Evolutionary conservation across 30 jellyfish, hydroid and myxozoan genomes (phyloP), one percentile per base, ranked within the genome.

Genomic region (Morbakka virulenta): DNA sequence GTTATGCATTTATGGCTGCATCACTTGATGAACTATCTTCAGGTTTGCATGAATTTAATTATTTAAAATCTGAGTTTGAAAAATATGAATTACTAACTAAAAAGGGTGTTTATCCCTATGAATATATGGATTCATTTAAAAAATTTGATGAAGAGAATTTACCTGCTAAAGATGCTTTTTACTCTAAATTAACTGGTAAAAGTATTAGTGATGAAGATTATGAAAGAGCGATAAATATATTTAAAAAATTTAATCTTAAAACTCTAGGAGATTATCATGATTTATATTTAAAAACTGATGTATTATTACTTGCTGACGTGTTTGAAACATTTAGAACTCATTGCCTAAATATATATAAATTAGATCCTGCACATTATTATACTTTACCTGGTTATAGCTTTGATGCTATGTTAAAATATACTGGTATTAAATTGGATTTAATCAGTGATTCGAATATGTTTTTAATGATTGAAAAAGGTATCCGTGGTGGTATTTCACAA

Each of bases 31-130:
- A 36, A 28, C 84, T 79, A 0, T 83, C 33, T 1, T 65, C 79
- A 14, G 68, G 25, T 28, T 66, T 79, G 21, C 75, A 32, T 1
- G 26, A 64, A 9, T 3, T 3, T 2, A 2, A 52, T 2, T 27
- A 2, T 22, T 52, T 52, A 12, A 62, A 75, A 51, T 65, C 27
- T 27, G 24, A 52, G 14, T 21, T 27, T 23, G 66, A n/a, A 13
- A 72, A 72, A 11, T 51, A 74, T 24, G n/a, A 74, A 78, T 14
- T 50, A 30, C 36, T 90, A 30, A 84, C 75, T 33, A 86, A 91
- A 0, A 86, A 84, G 41, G 92, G 95, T 0, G 93, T 84, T 6
- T 84, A 84, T 52, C 95, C 95, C 0, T 84, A 75, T 32, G 95
- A 84, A 13, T 84, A 29, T 28, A 68, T 84, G 83, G 77, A 84